phyloP scores from a whole-genome alignment of 2,888 invertebrate genomes.

The Parascotia fuliginaria region DNA sequence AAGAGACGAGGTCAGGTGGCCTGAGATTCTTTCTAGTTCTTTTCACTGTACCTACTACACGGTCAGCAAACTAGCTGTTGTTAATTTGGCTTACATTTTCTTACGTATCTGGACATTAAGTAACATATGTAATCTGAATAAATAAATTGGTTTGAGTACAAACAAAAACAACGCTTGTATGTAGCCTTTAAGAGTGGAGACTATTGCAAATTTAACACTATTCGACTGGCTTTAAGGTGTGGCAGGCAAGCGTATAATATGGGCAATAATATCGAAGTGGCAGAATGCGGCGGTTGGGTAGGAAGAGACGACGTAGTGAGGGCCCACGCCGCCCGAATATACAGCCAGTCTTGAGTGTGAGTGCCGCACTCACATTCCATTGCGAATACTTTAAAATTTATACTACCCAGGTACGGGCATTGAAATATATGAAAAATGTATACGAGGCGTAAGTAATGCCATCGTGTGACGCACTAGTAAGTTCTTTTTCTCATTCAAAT shows the following conservation, averaged over 20 bases:
- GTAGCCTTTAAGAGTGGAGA: conserved; percentile 35
- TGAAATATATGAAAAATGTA: conserved; percentile 21
- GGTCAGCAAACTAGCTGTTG: no score
- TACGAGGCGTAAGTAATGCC: conserved; percentile 20
- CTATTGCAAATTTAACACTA: conserved; percentile 58
- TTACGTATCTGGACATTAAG: no score
- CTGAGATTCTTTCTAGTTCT: no score
- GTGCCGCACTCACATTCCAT: conserved; percentile 36
- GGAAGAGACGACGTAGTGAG: background rate
- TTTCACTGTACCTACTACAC: no score
- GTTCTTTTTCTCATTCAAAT: conserved; percentile 14
- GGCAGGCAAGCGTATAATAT: conserved; percentile 10
- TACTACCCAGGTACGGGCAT: conserved; percentile 19
- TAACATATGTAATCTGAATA: no score
- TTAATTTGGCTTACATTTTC: no score
- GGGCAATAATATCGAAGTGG: conserved; percentile 22
- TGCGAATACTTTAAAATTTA: conserved; percentile 42
- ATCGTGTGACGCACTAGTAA: conserved; percentile 1
- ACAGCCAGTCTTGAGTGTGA: conserved; percentile 21
- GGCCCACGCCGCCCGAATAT: conserved; percentile 1
- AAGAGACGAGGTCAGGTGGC: no score
- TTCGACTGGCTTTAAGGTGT: conserved; percentile 46
- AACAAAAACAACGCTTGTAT: conserved; percentile 35
- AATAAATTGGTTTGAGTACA: conserved; percentile 29
- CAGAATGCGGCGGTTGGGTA: background rate